Evolutionary conservation across 23 tunicate species (phyloP), one percentile per base, ranked within the genome.

Genomic region (Trididemnum miniatum): DNA sequence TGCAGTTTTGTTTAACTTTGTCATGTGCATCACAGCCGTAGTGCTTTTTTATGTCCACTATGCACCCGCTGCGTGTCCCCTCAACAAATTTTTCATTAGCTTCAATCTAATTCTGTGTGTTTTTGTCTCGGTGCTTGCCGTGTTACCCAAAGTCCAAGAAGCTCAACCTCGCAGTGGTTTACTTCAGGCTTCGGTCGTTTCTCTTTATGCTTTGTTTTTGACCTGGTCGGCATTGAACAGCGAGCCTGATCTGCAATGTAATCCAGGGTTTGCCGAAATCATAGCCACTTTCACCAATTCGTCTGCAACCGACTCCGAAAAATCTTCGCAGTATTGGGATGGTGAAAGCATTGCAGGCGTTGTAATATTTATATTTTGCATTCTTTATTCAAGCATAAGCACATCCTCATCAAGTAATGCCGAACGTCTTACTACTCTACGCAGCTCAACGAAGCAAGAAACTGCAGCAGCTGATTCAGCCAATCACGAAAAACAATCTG

Each of bases 141-240:
- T 96, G 31, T 72, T 84, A 15, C 95, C 99, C 0, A 73, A 65
- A 54, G 91, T 96, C 37, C 97, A 91, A 84, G 97, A 96, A 34
- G 87, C 60, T 0, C 93, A 88, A 72, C 98, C 98, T 0, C 86
- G 87, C 5, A 88, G 93, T 69, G 98, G 98, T 24, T 80, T 93
- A 15, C 80, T 93, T 9, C 98, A 93, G 65, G 72, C 98, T 3
- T 93, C 98, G 26, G 89, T 93, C 2, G 92, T 93, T 18, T 83
- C 98, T 2, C 60, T 84, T 65, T 96, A 96, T 39, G 51, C 86
- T 39, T 88, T 85, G 51, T 96, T 82, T 65, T 72, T 96, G 32
- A 89, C 95, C 32, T 96, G 99, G 99, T 96, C 99, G 0, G 94
- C 99, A 18, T 82, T 96, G 89, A 87, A 85, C 29, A 87, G 81